phyloP scores from a whole-genome alignment of 2,888 invertebrate genomes.

The Lypha dubia region DNA sequence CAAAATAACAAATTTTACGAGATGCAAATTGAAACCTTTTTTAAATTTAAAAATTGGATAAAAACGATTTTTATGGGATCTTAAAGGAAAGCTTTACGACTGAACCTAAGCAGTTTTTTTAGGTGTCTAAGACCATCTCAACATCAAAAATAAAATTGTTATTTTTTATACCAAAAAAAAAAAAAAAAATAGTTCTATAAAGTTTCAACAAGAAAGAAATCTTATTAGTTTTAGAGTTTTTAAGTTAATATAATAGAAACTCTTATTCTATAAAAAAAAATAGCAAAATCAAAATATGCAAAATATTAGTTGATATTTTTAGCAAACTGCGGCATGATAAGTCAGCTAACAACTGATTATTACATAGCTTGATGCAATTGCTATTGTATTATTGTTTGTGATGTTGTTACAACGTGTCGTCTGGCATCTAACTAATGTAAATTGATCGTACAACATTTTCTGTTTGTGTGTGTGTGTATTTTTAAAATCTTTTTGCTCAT shows the following conservation, averaged over 20 bases:
- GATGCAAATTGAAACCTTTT: no score
- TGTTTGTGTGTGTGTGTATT: conserved; percentile 3
- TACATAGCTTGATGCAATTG: conserved; percentile 12
- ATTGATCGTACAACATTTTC: conserved; percentile 52
- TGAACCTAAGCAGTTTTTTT: no score
- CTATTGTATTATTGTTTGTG: background rate
- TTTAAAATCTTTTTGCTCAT: conserved; percentile 21
- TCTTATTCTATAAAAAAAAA: background rate
- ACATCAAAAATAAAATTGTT: no score
- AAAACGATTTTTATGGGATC: no score
- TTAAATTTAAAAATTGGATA: no score
- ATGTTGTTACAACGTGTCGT: conserved; percentile 35
- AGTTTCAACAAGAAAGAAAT: no score
- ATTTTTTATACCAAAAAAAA: no score
- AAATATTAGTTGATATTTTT: conserved; percentile 13
- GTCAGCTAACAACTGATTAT: conserved; percentile 41
- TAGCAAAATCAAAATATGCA: background rate
- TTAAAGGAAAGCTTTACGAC: no score
- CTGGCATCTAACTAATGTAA: conserved; percentile 57
- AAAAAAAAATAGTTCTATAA: no score
- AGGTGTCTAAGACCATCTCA: no score
- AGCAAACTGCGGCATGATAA: conserved; percentile 21
- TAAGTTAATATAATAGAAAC: background rate
- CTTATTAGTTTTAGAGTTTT: no score
- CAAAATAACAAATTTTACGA: no score